Base-by-base conservation (phyloP, 2,888 invertebrate genomes). In the Drosophila tanythrix region DNA sequence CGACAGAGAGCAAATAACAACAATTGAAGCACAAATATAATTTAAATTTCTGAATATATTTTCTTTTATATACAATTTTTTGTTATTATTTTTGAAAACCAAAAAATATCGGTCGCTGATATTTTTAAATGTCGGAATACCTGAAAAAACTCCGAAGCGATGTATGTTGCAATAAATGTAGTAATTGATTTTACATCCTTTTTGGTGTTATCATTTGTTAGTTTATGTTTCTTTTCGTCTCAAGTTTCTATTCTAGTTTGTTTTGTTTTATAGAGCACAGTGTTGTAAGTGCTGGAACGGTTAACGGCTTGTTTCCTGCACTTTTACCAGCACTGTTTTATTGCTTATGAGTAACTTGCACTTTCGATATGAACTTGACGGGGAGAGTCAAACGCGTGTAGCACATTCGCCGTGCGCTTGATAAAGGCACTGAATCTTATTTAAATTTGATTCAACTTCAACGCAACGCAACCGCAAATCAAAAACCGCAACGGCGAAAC, bases 351-450 rank as follows among this genome's bases (percentile, higher is more conserved):
- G 33, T 72, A 69, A 46, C 68, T 74, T 66, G 70, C 61, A 75
- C 78, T 68, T 72, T 71, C 10, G 46, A 74, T 65, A 50, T 53
- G 18, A 61, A 62, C 51, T 60, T 61, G 58, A 63, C 43, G 35
- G 52, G 40, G 36, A 62, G 55, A 62, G 55, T 35, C 5, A 31
- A 56, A 33, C 55, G 59, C 59, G 58, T 27, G 15, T 21, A n/a
- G 43, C 64, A 33, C 53, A 48, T 18, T 51, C 43, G 52, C 62
- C 15, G 59, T 62, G 52, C 68, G 74, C 67, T 78, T 77, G 56
- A 80, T 73, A 82, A 82, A 86, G 81, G 77, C 84, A 84, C 87
- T 82, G 73, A 72, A 75, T 67, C 68, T 74, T 82, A 70, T 78
- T 83, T 82, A 56, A 81, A 82, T 76, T 79, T 71, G 67, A 79